These are phyloP conservation scores for Eufriesea mexicana DNA, from an alignment of 1,140 invertebrate genomes.

Conservation along the genomic window DNA sequence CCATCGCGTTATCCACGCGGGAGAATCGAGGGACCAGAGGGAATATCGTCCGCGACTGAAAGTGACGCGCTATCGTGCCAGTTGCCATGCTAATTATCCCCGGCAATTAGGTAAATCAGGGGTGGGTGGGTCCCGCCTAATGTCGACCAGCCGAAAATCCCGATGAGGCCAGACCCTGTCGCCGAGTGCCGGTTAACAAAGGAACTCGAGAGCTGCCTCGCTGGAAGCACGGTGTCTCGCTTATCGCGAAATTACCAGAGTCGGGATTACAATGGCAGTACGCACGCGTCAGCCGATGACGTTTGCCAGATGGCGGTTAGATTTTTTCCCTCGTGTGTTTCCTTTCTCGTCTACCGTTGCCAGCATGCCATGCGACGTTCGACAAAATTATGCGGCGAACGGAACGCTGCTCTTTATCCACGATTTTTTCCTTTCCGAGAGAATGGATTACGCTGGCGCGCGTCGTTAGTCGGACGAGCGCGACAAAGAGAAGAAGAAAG, in stretches of 20 bases:
- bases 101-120: constrained; percentile 73
- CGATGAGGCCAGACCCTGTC: constrained; percentile 45
- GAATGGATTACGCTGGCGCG: constrained; percentile 10
- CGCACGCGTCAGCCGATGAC: not conserved
- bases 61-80: constrained; percentile 70
- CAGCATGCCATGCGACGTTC: constrained; percentile 23
- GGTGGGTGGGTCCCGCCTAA: constrained; percentile 42
- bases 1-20: not conserved
- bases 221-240: not conserved
- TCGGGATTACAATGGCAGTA: constrained; percentile 4
- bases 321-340: not conserved
- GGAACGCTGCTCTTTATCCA: not conserved
- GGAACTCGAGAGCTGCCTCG: not conserved
- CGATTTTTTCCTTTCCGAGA: constrained; percentile 19
- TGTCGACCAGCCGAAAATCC: constrained; percentile 46
- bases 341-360: constrained; percentile 24
- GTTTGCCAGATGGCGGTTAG: not conserved
- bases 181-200: constrained; percentile 52
- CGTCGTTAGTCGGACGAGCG: constrained; percentile 32
- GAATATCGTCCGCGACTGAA: constrained; percentile 51
- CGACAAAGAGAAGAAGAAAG: constrained; percentile 36
- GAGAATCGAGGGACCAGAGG: constrained; percentile 8
- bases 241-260: constrained; percentile 32
- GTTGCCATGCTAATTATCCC: constrained; percentile 73
- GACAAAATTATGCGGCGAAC: constrained; percentile 43